Base-by-base conservation (phyloP, 1,140 invertebrate genomes). In the Stratiolaelaps scimitus region DNA sequence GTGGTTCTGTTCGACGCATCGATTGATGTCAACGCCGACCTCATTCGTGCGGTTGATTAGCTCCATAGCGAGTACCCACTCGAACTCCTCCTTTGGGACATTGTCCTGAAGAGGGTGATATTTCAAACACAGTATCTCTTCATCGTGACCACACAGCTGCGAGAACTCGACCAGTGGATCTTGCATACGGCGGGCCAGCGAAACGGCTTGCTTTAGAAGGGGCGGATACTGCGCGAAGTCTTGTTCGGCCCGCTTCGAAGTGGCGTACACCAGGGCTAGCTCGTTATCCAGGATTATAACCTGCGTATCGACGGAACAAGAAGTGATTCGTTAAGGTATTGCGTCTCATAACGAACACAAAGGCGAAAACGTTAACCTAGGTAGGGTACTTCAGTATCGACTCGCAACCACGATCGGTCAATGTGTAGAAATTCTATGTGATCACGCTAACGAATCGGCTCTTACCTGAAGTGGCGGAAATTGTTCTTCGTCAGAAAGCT, bases 1-100 rank as follows among this genome's bases (percentile, higher is more conserved):
- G 69, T 96, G 86, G 0, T 86, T 81, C 65, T 90, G 88, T 65
- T 89, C 82, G 0, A 98, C 84, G 17, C 89, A 87, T 71, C 87
- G 80, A 74, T 99, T 99, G 5, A 99, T 83, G 74, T 99, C 95
- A 0, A 99, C 91, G n/a, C 96, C 96, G 7, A 98, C 92, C 80
- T 97, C 92, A 75, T 96, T 97, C 0, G 92, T 89, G 65, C 90
- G 81, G 72, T 84, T 84, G 0, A 97, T 88, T 75, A 98, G 96
- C 78, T 96, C 91, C 20, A 90, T 73, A 68, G 90, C 85, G 0
- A 97, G 78, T 13, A 85, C 85, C 67, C 91, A 87, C 0, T 92
- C 70, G 19, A 95, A 74, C 65, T 91, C 87, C 53, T 97, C 92
- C 72, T 88, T 88, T 0, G 81, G 74, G 13, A 96, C 74, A 72